Percentiles rank a stretch among this genome's conserved stretches.
These are phyloP conservation scores for Eucidaris tribuloides DNA, from an alignment of 35 echinoderm and acorn worm species.

Conservation along the genomic window DNA sequence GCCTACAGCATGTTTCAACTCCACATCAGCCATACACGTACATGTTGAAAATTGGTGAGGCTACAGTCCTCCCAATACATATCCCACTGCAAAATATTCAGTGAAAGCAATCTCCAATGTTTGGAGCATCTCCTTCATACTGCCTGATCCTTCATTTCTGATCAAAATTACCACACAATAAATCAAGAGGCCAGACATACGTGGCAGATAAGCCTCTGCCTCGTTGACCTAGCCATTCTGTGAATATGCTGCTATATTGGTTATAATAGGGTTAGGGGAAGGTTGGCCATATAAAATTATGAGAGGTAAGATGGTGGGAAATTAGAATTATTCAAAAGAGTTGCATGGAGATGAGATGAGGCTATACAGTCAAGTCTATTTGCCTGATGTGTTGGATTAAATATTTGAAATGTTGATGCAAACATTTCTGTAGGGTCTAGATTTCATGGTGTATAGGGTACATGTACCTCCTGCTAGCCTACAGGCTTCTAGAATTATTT, in stretches of 20 bases:
- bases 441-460: no score
- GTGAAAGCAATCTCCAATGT: conserved; percentile 17
- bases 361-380: neutral
- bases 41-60: neutral
- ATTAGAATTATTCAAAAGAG: no score
- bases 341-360: neutral
- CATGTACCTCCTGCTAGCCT: no score
- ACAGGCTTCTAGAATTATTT: no score
- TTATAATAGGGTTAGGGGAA: neutral
- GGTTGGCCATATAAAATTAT: neutral
- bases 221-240: conserved; percentile 15
- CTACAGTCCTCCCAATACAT: no score
- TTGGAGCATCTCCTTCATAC: conserved; percentile 4
- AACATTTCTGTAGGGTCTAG: no score
- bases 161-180: conserved; percentile 25
- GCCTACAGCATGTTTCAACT: no score
- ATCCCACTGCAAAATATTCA: conserved; percentile 3
- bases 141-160: conserved; percentile 7
- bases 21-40: neutral
- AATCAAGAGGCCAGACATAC: conserved; percentile 26
- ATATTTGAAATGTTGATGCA: no score
- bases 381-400: no score
- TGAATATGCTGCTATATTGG: neutral
- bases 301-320: no score
- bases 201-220: neutral